A percentile compares a stretch with the other conserved stretches of the same genome.
Conservation (phyloP, 2,113 vertebrate genomes). For the Nicator chloris region DNA sequence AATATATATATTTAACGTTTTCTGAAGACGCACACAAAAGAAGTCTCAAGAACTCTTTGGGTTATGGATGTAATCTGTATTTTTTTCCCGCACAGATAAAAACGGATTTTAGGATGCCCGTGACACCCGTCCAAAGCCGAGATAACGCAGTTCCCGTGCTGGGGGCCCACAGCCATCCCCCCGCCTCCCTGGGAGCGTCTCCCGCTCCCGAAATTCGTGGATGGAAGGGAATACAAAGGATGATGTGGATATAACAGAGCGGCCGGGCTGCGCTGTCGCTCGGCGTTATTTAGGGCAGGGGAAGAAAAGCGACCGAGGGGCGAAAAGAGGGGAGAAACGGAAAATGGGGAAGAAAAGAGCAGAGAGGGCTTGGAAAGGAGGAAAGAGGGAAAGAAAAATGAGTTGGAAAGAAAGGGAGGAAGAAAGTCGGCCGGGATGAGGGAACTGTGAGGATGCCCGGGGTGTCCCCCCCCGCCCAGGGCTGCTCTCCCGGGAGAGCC, state of each 20-base stretch:
- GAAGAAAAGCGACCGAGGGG: rapidly evolving
- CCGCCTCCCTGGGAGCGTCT: neutral
- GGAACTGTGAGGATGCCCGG: neutral
- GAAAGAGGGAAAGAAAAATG: neutral
- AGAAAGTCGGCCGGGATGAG: neutral
- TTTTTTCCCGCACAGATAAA: neutral
- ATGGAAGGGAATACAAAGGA: neutral
- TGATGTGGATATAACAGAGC: rapidly evolving
- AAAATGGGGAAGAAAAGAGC: neutral
- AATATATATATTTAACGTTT: neutral
- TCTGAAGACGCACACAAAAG: neutral
- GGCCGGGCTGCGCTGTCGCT: neutral
- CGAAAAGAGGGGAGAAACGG: neutral
- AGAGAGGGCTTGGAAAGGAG: neutral
- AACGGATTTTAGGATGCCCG: neutral
- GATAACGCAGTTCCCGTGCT: rapidly evolving
- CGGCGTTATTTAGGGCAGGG: neutral
- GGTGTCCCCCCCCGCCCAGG: neutral
- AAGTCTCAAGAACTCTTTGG: neutral
- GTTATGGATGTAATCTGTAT: neutral
- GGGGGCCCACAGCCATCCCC: neutral
- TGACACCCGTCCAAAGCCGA: rapidly evolving
- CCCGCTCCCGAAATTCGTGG: neutral
- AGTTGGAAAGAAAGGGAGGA: neutral
- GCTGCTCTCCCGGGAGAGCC: neutral